These are phyloP conservation scores for Schizothorax lantsangensis DNA, from an alignment of 2,797 vertebrate genomes.

Conservation along the genomic window DNA sequence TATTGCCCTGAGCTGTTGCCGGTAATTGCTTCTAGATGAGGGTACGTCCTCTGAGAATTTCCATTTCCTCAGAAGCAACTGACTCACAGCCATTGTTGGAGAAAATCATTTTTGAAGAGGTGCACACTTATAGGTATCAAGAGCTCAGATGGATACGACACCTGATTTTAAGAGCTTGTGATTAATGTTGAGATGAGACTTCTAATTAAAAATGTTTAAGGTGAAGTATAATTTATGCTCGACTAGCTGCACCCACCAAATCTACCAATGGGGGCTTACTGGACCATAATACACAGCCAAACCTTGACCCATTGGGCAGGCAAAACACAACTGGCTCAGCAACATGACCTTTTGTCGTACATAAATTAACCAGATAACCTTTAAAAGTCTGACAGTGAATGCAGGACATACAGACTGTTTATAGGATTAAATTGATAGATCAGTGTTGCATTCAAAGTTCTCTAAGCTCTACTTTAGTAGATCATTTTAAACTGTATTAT, in stretches of 20 bases:
- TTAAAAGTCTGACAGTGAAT: constrained; percentile 7
- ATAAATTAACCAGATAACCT: neutral
- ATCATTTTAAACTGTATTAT: neutral
- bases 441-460: neutral
- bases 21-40: constrained; percentile 21
- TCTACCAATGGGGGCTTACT: neutral
- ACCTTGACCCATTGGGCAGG: neutral
- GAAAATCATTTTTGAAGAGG: constrained; percentile 35
- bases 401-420: neutral
- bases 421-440: neutral
- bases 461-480: neutral
- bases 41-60: constrained; percentile 29
- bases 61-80: constrained; percentile 33
- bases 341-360: neutral
- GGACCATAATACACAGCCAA: too few relatives aligned
- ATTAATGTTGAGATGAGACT: neutral
- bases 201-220: neutral
- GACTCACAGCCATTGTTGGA: constrained; percentile 46
- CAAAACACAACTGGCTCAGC: neutral
- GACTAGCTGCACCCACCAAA: neutral
- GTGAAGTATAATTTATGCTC: neutral
- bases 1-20: constrained; percentile 4
- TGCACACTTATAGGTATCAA: neutral
- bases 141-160: neutral
- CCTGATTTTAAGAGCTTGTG: constrained; percentile 11